phyloP scores from a whole-genome alignment of 2,888 invertebrate species.

The Parthenolecanium corni region DNA sequence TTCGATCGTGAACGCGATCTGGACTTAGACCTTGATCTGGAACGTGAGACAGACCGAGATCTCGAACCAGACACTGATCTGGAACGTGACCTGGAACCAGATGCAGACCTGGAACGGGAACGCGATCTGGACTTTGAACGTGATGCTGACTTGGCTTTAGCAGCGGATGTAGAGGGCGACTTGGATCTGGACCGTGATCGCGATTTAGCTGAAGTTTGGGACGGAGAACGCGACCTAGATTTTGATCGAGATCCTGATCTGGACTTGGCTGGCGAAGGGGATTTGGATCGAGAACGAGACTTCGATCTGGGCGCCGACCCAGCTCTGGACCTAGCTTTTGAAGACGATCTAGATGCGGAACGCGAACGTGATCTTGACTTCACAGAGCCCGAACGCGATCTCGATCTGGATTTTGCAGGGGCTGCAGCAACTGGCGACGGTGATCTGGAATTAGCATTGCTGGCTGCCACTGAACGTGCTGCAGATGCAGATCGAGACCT shows the following conservation, averaged over 20 bases:
- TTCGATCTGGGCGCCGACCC: conserved; percentile 33
- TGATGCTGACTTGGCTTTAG: conserved; percentile 33
- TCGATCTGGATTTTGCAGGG: conserved; percentile 32
- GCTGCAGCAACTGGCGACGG: conserved; percentile 31
- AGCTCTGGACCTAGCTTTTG: conserved; percentile 38
- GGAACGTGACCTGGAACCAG: conserved; percentile 35
- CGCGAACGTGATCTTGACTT: conserved; percentile 34
- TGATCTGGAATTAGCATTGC: conserved; percentile 33
- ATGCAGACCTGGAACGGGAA: conserved; percentile 30
- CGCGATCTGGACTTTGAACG: conserved; percentile 32
- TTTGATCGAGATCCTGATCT: conserved; percentile 33
- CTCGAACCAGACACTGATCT: conserved; percentile 32
- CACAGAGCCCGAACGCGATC: conserved; percentile 32
- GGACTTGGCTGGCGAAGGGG: conserved; percentile 29
- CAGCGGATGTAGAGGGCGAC: conserved; percentile 6
- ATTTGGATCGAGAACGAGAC: conserved; percentile 36
- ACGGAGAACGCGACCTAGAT: conserved; percentile 32
- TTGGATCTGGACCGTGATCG: conserved; percentile 14
- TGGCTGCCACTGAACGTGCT: conserved; percentile 33
- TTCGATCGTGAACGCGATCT: conserved; percentile 33
- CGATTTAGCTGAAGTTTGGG: conserved; percentile 30
- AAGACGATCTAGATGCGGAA: conserved; percentile 34
- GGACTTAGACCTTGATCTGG: conserved; percentile 32
- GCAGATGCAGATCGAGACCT: conserved; percentile 34
- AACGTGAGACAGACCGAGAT: conserved; percentile 32